Evolutionary conservation across 1,140 invertebrate species (phyloP).

Genomic region (Saxidomus purpurata): DNA sequence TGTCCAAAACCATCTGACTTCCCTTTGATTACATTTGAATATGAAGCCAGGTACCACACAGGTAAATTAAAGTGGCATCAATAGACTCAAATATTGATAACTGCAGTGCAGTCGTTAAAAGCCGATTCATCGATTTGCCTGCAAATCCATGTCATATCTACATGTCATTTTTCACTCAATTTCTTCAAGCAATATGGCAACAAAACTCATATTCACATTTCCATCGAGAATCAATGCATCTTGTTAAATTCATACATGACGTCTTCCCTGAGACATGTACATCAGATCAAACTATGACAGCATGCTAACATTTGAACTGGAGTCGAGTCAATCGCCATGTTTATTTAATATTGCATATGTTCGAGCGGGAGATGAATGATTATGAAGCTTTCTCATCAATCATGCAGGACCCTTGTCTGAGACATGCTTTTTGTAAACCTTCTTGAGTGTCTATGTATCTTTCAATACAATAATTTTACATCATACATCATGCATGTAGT

Average conservation of each 20-base stretch:
- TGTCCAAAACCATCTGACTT: too few relatives aligned
- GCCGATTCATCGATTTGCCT: too few relatives aligned
- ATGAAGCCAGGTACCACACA: too few relatives aligned
- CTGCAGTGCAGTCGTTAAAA: too few relatives aligned
- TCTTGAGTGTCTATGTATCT: not conserved
- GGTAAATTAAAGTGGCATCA: too few relatives aligned
- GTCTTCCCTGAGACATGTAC: conserved; percentile 2
- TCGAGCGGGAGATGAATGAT: conserved; percentile 21
- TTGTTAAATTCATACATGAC: not conserved
- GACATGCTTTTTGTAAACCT: conserved; percentile 42
- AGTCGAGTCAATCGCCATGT: conserved; percentile 16
- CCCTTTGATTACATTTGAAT: too few relatives aligned
- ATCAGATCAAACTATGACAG: conserved; percentile 7
- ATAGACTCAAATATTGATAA: too few relatives aligned
- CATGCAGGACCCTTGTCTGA: not conserved
- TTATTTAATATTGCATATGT: conserved; percentile 59
- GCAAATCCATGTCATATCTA: too few relatives aligned
- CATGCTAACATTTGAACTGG: not conserved
- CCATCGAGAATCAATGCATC: not conserved
- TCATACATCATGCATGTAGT: not conserved
- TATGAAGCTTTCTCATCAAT: conserved; percentile 53
- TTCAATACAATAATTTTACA: not conserved
- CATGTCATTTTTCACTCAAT: too few relatives aligned
- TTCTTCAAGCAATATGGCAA: too few relatives aligned
- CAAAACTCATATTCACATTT: too few relatives aligned